Evolutionary conservation across 2,113 vertebrate genomes (phyloP).

Genomic region (Forbesichthys papilliferus): DNA sequence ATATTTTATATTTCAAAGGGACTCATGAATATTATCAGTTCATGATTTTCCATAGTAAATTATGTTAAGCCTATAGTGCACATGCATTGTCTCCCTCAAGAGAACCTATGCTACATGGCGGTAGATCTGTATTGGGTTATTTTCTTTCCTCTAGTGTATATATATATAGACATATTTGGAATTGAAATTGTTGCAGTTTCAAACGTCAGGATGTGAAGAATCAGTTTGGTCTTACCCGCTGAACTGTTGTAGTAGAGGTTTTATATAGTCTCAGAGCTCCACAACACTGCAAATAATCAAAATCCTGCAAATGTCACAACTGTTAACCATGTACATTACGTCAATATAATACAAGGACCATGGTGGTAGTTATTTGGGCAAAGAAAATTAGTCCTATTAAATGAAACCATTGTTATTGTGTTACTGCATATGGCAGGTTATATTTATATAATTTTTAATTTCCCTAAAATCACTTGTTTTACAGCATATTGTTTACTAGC

Average conservation of each 20-base stretch:
- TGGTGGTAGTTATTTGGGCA: slow-evolving; percentile 22
- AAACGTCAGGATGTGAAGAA: slow-evolving; percentile 84
- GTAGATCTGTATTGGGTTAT: neutral
- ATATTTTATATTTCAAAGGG: neutral
- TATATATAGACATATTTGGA: neutral
- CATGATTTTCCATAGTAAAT: neutral
- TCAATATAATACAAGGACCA: slow-evolving; percentile 46
- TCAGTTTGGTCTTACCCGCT: slow-evolving; percentile 87
- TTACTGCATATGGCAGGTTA: slow-evolving; percentile 9
- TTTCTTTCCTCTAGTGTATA: neutral
- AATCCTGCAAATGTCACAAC: slow-evolving; percentile 76
- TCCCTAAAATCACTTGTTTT: neutral
- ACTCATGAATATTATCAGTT: neutral
- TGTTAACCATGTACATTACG: slow-evolving; percentile 63
- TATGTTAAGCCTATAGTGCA: slow-evolving; percentile 18
- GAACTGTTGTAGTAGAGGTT: slow-evolving; percentile 83
- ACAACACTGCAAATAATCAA: slow-evolving; percentile 76
- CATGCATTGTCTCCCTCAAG: slow-evolving; percentile 55
- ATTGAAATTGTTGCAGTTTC: slow-evolving; percentile 34
- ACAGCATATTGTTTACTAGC: neutral
- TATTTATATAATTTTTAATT: neutral
- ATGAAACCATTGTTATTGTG: slow-evolving; percentile 9
- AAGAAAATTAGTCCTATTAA: slow-evolving; percentile 3
- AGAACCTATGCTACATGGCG: neutral
- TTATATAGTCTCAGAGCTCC: slow-evolving; percentile 83